Evolutionary conservation across 2,113 vertebrate species (phyloP), one percentile per base, ranked within the genome.

Genomic region (Plecturocebus donacophilus): DNA sequence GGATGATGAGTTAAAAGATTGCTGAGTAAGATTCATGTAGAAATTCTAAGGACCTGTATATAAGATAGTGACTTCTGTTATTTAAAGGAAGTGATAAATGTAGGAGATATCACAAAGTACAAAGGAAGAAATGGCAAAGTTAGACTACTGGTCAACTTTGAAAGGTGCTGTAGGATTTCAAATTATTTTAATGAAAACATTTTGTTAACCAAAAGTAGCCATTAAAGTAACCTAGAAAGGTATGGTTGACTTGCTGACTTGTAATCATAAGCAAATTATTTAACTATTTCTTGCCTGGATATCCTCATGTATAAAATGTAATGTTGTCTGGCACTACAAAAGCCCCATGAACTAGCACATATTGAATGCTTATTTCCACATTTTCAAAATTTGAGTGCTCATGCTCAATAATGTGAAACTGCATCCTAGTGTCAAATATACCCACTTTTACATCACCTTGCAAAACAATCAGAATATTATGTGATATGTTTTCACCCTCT

Each of bases 271-370:
- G 42, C 58, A 88, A 83, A 64, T 79, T 82, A 58, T 93, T 97
- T 97, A 83, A 90, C 25, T 19, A 19, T 64, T 56, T 25, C 90
- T 96, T 86, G 40, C 49, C 47, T 32, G 52, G 8, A 58, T 92
- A 92, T 96, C 81, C 35, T 96, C 25, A 90, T 49, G 42, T 95
- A n/a, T 93, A 97, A 93, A 97, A 52, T 90, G 9, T 90, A 58
- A 42, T 95, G 52, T 84, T 82, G 71, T 42, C 75, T 96, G 58
- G 52, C 20, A 87, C 47, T 96, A n/a, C 8, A 70, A 93, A 93
- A 83, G 14, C 35, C 32, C 2, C 58, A 54, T 42, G 75, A 87
- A 95, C 58, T 90, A 97, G n/a, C 66, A 81, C 23, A 82, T 42
- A 52, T 87, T 86, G 52, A 95, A 54, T 86, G 16, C 1, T 85